A percentile compares a stretch with the other conserved stretches of the same genome.
phyloP scores from a whole-genome alignment of 1,140 invertebrate species.

The Propsilocerus akamusi region DNA sequence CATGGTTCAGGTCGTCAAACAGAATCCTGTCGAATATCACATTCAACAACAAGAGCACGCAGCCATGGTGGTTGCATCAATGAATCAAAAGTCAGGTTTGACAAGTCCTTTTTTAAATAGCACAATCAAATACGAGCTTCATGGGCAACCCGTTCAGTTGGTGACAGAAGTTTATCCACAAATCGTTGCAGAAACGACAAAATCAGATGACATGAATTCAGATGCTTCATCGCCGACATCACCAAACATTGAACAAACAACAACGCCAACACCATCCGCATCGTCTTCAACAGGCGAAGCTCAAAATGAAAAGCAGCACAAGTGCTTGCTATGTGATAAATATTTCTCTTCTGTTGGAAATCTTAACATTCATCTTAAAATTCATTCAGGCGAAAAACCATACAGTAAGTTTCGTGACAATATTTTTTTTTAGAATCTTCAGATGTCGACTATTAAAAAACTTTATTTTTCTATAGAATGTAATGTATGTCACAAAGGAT shows the following conservation, averaged over 20 bases:
- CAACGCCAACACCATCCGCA: background rate
- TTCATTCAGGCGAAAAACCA: slow-evolving; percentile 36
- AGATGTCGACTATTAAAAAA: too few species aligned
- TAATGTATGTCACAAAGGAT: background rate
- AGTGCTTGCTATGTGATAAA: slow-evolving; percentile 38
- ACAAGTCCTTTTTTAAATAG: background rate
- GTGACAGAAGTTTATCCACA: background rate
- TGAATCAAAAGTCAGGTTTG: background rate
- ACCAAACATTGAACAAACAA: background rate
- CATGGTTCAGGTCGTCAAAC: background rate
- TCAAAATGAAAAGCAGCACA: slow-evolving; percentile 40
- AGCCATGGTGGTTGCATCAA: background rate
- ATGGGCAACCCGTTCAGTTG: background rate
- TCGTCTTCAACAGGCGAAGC: slow-evolving; percentile 20
- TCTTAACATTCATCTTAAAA: slow-evolving; percentile 21
- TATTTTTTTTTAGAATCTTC: too few species aligned
- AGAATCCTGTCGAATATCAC: background rate
- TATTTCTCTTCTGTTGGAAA: slow-evolving; percentile 31
- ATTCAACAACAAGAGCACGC: background rate
- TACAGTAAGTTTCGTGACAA: slow-evolving; percentile 12
- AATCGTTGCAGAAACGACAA: background rate
- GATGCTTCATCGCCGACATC: background rate
- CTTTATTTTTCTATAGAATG: slow-evolving; percentile 26
- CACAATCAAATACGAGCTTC: background rate
- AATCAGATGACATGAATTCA: background rate